Evolutionary conservation across 2,888 invertebrate species (phyloP).

Genomic region (Ligdia adustata): DNA sequence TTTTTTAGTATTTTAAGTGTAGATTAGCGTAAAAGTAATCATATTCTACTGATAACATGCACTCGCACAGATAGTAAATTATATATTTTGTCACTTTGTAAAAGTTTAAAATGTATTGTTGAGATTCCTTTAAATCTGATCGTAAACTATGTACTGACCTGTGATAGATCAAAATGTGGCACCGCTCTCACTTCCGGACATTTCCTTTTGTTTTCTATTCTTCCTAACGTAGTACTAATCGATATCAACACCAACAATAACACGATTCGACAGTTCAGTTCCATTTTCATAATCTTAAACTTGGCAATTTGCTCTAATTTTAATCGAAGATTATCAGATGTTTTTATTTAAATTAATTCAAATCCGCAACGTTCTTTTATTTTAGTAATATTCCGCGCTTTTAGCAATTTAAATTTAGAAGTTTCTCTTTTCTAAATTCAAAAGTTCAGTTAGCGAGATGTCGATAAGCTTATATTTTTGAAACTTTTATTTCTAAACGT

Average conservation of each 20-base stretch:
- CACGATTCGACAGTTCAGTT: constrained; percentile 41
- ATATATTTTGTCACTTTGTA: too few relatives aligned
- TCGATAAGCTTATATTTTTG: neutral
- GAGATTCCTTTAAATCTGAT: too few relatives aligned
- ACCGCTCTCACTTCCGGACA: constrained; percentile 91
- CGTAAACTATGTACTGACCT: too few relatives aligned
- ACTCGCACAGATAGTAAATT: too few relatives aligned
- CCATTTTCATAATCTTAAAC: constrained; percentile 26
- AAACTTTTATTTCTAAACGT: constrained; percentile 1
- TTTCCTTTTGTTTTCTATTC: constrained; percentile 86
- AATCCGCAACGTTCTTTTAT: neutral
- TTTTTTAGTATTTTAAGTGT: too few relatives aligned
- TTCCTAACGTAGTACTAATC: constrained; percentile 45
- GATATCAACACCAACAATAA: constrained; percentile 46
- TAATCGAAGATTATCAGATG: neutral
- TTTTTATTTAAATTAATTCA: neutral
- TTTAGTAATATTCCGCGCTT: too few relatives aligned
- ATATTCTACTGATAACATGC: too few relatives aligned
- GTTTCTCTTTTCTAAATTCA: neutral
- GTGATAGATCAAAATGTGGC: constrained; percentile 90
- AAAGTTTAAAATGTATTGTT: too few relatives aligned
- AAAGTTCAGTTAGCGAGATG: neutral
- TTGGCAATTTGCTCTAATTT: neutral
- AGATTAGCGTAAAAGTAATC: too few relatives aligned
- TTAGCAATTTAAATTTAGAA: too few relatives aligned